Evolutionary conservation across 2,797 vertebrate species (phyloP), one percentile per base, ranked within the genome.

Genomic region (Poeciliopsis turneri): DNA sequence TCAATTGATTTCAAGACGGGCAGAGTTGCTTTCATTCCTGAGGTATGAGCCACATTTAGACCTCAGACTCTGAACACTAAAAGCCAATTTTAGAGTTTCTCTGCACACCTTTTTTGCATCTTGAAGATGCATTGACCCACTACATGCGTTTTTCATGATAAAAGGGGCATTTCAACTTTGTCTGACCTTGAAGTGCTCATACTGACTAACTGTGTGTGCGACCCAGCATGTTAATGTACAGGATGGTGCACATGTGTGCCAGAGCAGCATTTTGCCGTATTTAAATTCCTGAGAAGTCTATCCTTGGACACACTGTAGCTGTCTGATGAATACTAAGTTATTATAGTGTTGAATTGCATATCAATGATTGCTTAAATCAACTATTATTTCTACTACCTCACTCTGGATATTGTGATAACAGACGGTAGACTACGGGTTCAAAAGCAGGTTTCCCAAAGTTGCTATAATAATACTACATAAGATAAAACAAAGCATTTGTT

Each of bases 201-300:
- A 25, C 78, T 53, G 64, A 84, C 69, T 70, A 66, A 82, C 53
- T 46, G 41, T 74, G 80, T 73, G 61, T 57, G 55, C 59, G 64
- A 78, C 79, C 23, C 59, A 75, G 80, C 82, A 80, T 91, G 79
- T 74, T 76, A 84, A 88, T 86, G 75, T 76, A 72, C 78, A 69
- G 64, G 45, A 45, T 45, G 61, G 23, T 30, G 59, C 20, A 28
- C 45, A 5, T 68, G 33, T 81, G 74, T 75, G 75, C 72, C 41
- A 41, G 57, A 82, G 57, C 66, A 66, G 72, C 53, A 86, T 84
- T 86, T 86, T 85, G 43, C 71, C 8, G 20, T 64, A 89, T 94
- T 91, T 83, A 88, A 91, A 93, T 94, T 92, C 92, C 89, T 79
- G 77, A 88, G 86, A 81, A 87, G 87, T 84, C 84, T 30, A 71